Evolutionary conservation across 2,113 vertebrate genomes (phyloP), one percentile per base, ranked within the genome.

Genomic region (Paraplagusia blochii): DNA sequence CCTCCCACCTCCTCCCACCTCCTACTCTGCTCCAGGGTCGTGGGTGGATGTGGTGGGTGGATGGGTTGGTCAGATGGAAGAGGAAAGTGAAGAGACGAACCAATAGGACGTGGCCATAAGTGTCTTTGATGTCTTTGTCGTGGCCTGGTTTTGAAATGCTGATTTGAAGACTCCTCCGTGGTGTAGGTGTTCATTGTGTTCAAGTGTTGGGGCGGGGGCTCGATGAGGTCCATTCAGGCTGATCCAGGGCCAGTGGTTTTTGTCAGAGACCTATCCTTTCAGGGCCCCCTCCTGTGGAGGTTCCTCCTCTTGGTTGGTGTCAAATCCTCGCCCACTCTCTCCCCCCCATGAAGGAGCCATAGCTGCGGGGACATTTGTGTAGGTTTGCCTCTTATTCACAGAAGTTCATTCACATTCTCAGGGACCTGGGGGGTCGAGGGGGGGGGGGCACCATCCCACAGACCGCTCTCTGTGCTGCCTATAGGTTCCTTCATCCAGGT

Each of bases 121-220:
- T 40, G 33, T 49, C 88, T 90, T 89, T 90, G 85, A 90, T 85
- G 87, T 66, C 64, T 88, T 90, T 88, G 86, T 85, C 8, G 61
- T 69, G 44, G 34, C 5, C 2, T 44, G 64, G 68, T 77, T 87
- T 90, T 86, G 78, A 80, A 83, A 86, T 80, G 82, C 86, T 86
- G 85, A 89, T 89, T 76, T 81, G 55, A 42, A 79, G 79, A 82
- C 78, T 78, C 77, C 52, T 55, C 65, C 61, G 63, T 62, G 53
- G 79, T 77, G 89, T 89, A 85, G 88, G 88, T 88, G 89, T 87
- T 83, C 84, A 89, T 88, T 89, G 84, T 75, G 71, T 57, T 65
- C 66, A 29, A 29, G 22, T 67, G 66, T 74, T 69, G 63, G 76
- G 80, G 82, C 70, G 62, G 76, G 76, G 79, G 76, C 38, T 69